Evolutionary conservation across 2,797 vertebrate genomes (phyloP), one percentile per base, ranked within the genome.

Genomic region (Otolemur crassicaudatus): DNA sequence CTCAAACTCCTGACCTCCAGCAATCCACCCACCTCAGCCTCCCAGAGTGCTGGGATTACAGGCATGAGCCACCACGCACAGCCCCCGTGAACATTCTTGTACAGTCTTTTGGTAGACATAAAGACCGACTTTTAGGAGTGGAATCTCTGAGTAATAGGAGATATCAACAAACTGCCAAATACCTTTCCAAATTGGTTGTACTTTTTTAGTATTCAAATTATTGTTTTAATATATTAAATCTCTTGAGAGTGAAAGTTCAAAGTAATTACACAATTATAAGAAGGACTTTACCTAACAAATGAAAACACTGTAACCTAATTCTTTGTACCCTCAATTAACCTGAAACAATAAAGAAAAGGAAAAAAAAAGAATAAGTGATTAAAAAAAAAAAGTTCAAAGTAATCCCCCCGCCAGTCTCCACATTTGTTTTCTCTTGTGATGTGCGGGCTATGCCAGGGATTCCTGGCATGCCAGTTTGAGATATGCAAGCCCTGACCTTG

Each of bases 221-320:
- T 23, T 83, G 9, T 63, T 81, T 84, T 49, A 79, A 89, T 83
- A 86, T 63, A 56, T 37, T 87, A 94, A 83, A 65, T 56, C 25
- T 81, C 70, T 89, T 90, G 72, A 95, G 10, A 91, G n/a, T 22
- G 76, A 65, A 94, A 61, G 12, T 90, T 56, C 65, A 94, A 70
- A 88, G 53, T 77, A 56, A 61, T n/a, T 53, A 53, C 14, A 53
- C 49, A 53, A 53, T 16, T 53, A 53, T 53, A 53, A 53, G 14
- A 53, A 12, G 49, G 49, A 53, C 49, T 53, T 53, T 53, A 53
- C 49, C 49, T 53, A 53, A 53, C 14, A 53, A 53, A 53, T 16
- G 46, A 49, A 49, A 49, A 49, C 46, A 16, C 49, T 53, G 14
- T 53, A 53, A 53, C 49, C 49, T 53, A 53, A 53, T 53, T 53